These are phyloP conservation scores for Oscheius sp. DNA, from an alignment of 2,888 invertebrate species.

Conservation along the genomic window DNA sequence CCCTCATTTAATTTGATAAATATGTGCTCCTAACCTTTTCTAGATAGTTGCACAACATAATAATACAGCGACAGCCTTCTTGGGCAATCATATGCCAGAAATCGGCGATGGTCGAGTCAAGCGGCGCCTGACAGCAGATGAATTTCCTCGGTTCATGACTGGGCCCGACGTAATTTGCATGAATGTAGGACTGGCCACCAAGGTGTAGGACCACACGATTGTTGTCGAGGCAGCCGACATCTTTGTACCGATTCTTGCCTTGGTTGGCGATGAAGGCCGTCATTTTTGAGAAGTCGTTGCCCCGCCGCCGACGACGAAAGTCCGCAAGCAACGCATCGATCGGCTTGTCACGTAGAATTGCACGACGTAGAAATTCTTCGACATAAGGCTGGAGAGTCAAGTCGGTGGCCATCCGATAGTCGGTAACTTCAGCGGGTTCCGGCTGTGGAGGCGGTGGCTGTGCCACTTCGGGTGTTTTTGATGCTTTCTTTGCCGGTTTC, in stretches of 20 bases:
- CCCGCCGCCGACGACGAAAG: constrained; percentile 12
- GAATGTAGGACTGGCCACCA: constrained; percentile 30
- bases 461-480: no score
- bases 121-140: constrained; percentile 38
- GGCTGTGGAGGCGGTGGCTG: no score
- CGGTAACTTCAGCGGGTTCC: no score
- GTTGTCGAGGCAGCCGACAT: constrained; percentile 34
- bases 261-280: constrained; percentile 2
- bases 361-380: no score
- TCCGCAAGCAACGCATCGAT: constrained; percentile 17
- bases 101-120: constrained; percentile 22
- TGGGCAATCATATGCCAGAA: constrained; percentile 37
- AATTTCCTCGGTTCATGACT: constrained; percentile 4
- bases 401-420: no score
- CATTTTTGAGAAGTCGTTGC: constrained; percentile 27
- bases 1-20: no score
- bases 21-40: background rate
- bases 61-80: background rate
- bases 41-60: constrained; percentile 33
- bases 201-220: constrained; percentile 14
- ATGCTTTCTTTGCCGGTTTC: no score
- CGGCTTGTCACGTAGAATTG: background rate
- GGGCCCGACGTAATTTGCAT: constrained; percentile 27
- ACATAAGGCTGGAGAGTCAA: no score
- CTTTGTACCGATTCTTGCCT: constrained; percentile 13